phyloP scores from a whole-genome alignment of 2,113 vertebrate species.

The Atherinomorus stipes region DNA sequence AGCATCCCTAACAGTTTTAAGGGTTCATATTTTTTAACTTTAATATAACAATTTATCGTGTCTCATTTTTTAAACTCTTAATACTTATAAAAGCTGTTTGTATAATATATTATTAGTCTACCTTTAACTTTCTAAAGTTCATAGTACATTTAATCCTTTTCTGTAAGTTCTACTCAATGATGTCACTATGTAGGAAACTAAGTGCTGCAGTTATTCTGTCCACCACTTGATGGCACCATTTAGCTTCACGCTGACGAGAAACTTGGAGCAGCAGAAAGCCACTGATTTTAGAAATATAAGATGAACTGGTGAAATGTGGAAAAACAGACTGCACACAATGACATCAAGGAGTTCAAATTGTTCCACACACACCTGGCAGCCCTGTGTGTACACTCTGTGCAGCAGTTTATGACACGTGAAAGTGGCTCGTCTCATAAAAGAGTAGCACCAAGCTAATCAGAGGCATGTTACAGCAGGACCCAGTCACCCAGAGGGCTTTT shows the following conservation, averaged over 20 bases:
- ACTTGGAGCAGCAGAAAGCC: background rate
- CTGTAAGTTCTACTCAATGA: too few species aligned
- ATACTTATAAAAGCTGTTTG: too few species aligned
- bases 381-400: background rate
- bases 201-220: background rate
- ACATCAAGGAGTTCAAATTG: slow-evolving; percentile 3
- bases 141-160: too few species aligned
- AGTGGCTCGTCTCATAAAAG: too few species aligned
- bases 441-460: slow-evolving; percentile 10
- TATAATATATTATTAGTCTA: too few species aligned
- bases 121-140: too few species aligned
- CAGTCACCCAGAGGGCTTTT: background rate
- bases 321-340: background rate
- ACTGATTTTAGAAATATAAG: background rate
- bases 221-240: slow-evolving; percentile 57
- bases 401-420: background rate
- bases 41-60: too few species aligned
- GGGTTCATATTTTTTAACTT: too few species aligned
- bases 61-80: too few species aligned
- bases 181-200: background rate
- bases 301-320: background rate
- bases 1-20: too few species aligned
- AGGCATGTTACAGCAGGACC: slow-evolving; percentile 30
- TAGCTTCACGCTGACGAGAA: background rate
- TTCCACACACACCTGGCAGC: background rate